Evolutionary conservation across 2,113 vertebrate genomes (phyloP).

Genomic region (Rhynchopsitta pachyrhyncha): DNA sequence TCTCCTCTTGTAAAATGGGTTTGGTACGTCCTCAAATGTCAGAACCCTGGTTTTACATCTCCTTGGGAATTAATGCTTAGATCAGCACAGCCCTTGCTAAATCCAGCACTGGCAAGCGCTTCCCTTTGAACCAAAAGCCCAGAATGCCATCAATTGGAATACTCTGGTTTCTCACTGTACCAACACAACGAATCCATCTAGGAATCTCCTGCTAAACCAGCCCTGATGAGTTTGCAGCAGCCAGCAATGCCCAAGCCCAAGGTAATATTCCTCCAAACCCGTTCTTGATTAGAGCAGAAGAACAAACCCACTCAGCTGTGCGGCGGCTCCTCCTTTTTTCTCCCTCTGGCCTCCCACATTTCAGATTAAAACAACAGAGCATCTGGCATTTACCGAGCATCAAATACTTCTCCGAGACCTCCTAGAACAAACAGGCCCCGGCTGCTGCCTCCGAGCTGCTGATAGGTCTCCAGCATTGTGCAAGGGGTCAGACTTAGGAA

Average conservation of each 20-base stretch:
- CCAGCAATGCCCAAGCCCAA: background rate
- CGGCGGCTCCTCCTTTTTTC: background rate
- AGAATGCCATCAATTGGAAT: fast-evolving
- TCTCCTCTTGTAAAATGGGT: background rate
- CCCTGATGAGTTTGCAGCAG: background rate
- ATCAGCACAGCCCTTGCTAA: background rate
- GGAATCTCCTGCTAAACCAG: background rate
- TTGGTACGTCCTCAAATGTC: background rate
- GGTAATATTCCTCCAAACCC: background rate
- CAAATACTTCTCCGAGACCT: slow-evolving; percentile 59
- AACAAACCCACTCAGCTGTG: slow-evolving; percentile 7
- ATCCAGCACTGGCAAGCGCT: background rate
- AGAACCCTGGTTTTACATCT: background rate
- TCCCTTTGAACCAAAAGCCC: background rate
- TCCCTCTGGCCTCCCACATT: slow-evolving; percentile 4
- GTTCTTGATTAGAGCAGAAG: background rate
- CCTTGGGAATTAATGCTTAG: background rate
- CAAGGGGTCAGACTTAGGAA: slow-evolving; percentile 67
- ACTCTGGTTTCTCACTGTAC: background rate
- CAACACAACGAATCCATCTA: background rate
- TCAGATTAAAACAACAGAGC: slow-evolving; percentile 61
- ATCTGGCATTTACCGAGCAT: slow-evolving; percentile 64
- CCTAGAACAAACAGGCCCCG: slow-evolving; percentile 66
- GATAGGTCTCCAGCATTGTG: slow-evolving; percentile 64
- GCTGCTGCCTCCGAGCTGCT: slow-evolving; percentile 53